Base-by-base conservation (phyloP, 2,888 invertebrate species). In the Leucophenga montana region DNA sequence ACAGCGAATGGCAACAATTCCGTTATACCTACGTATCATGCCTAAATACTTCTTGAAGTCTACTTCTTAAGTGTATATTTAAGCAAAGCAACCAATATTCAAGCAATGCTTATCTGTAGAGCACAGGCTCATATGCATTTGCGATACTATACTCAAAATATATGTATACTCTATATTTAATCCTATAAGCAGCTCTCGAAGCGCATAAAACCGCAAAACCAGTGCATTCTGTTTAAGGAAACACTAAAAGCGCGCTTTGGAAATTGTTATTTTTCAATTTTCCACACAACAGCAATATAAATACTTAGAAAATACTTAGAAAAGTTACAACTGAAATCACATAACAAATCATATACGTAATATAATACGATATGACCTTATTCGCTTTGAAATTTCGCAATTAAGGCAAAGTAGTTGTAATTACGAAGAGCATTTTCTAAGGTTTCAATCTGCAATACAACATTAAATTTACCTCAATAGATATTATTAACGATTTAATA, bases 191-290 rank as follows among this genome's bases (percentile, higher is more conserved):
- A 48, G 8, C 3, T 8, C 18, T 13, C 0, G 22, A 16, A 22
- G 22, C 16, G 13, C 18, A 11, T 5, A 48, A 48, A 48, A 48
- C 27, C 27, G 27, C 27, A 3, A 27, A 27, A 20, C 27, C 27
- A 27, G 4, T 27, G 27, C 27, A 3, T 27, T 27, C 27, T 27
- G 27, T 4, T n/a, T 27, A 27, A 27, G 27, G 27, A 27, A 3
- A 4, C 27, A 27, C 27, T 27, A 4, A 27, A 27, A 27, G 27
- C 27, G 27, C 27, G 27, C 27, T 27, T 27, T 27, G 27, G 27
- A 27, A 20, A 9, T 56, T 56, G 56, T 22, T 56, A 56, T 56
- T 56, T 54, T 56, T 56, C 56, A 16, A 56, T 22, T 56, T 56
- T 56, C 22, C 0, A 8, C 56, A 1, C 18, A 13, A 18, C 13